Evolutionary conservation across 2,888 invertebrate genomes (phyloP), one percentile per base, ranked within the genome.

Genomic region (Scrobipalpa costella): DNA sequence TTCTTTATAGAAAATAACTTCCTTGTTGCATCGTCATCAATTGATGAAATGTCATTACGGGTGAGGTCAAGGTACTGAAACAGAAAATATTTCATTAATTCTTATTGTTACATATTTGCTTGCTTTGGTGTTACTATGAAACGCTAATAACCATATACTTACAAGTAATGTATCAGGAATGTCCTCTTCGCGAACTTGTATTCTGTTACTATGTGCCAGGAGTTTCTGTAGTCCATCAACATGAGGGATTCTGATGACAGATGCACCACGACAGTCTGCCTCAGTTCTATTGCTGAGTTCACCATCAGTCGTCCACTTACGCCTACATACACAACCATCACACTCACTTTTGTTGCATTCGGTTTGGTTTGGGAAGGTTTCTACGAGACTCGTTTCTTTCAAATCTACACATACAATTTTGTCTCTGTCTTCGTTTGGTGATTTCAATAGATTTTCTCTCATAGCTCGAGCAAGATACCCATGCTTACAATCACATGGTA

Each of bases 1-100:
- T 50, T 50, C 21, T 50, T 21, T 7, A 50, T 9, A 50, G 50
- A 50, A 50, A 50, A 50, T 9, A 50, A 50, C 11, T 50, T 50
- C 9, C 21, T 17, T 17, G 50, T 9, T 1, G 17, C 50, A 19
- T 50, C 50, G 11, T 50, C 21, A 19, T 50, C 50, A 21, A 50
- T 17, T 17, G 50, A 19, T 2, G 21, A 19, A 11, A 50, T 50
- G 3, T 50, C 21, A 17, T 50, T 50, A 8, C 11, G 50, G 17
- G 50, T 50, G 1, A 50, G 21, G 21, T 50, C 50, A 9, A 50
- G 50, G 8, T 50, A 9, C 50, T 50, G 50, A 21, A 50, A 50
- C 19, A 17, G 11, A 50, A 17, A 21, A 50, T 1, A 50, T 17
- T 1, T 17, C 15, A 49, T 49, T 1, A n/a, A 49, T 19, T 47